Evolutionary conservation across 2,113 vertebrate genomes (phyloP).

Genomic region (Callorhinus ursinus): DNA sequence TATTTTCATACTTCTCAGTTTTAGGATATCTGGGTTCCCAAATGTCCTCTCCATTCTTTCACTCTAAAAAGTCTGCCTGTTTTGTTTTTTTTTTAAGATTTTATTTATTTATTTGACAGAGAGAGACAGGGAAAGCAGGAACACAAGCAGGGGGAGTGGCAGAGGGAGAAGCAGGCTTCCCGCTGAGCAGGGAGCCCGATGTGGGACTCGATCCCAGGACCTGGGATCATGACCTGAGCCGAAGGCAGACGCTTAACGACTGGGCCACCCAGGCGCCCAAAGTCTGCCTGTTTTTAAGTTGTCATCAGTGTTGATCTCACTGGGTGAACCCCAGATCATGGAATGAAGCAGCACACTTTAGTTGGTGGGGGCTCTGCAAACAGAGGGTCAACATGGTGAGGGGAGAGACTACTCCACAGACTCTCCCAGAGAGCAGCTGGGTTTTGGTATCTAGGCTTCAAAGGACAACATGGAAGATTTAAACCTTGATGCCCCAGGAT

Average conservation of each 20-base stretch:
- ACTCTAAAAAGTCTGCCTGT: background rate
- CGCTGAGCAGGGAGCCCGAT: too few species aligned
- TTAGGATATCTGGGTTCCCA: background rate
- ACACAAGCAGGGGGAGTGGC: too few species aligned
- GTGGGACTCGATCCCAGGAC: too few species aligned
- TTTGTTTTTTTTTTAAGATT: background rate
- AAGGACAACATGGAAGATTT: background rate
- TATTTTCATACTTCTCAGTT: background rate
- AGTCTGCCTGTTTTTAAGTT: background rate
- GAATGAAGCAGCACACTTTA: slow-evolving; percentile 49
- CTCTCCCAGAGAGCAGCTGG: background rate
- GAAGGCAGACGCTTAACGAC: too few species aligned
- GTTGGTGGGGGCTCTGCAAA: background rate
- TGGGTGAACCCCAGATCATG: background rate
- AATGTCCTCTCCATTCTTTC: background rate
- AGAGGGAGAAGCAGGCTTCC: too few species aligned
- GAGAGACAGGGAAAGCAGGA: too few species aligned
- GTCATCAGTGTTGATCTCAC: background rate
- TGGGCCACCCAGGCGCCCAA: background rate
- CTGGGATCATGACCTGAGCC: too few species aligned
- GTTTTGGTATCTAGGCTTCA: background rate
- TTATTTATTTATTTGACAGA: too few species aligned
- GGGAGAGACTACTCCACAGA: background rate
- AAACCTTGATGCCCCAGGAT: background rate
- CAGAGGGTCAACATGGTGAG: fast-evolving